Base-by-base conservation (phyloP, 2,797 vertebrate genomes). In the Cuculus canorus region DNA sequence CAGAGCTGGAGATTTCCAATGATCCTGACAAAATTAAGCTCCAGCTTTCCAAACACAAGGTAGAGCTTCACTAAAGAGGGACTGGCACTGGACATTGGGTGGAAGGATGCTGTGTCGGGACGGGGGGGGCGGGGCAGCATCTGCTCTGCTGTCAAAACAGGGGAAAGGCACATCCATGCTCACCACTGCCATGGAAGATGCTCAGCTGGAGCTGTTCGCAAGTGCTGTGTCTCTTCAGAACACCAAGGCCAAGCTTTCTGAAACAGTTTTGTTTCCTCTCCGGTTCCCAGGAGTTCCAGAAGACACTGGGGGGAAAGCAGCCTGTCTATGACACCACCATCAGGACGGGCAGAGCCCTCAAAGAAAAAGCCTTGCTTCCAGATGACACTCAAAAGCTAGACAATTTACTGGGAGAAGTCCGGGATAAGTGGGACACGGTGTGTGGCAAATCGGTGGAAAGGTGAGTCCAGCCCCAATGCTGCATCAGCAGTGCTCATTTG, bases 1-100 rank as follows among this genome's bases (percentile, higher is more conserved):
- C 99, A 0, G 99, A 99, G 97, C 96, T 99, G 97, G 99, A 99
- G 97, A 99, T 99, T 97, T 99, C 99, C 92, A 99, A 99, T 3
- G 99, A 99, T 96, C 99, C 99, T 1, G 99, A 99, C 97, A 99
- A 99, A 97, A 99, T 99, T 97, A 99, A 99, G 98, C 97, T 99
- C 17, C 99, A 99, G 72, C 98, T 99, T 85, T 97, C 98, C 80
- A 99, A 99, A 93, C 99, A 99, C 97, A 99, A 99, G 99, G 99
- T 99, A 94, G 89, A 45, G 37, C 19, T 81, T 94, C 24, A n/a
- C 17, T n/a, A 16, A 47, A 50, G n/a, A 13, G 11, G 33, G 56
- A 24, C 15, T 3, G 21, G 35, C 14, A 15, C 64, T 59, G 54
- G 66, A 7, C 1, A 0, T 1, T 9, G 65, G 68, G 33, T 65